Conservation (phyloP, 1,140 invertebrate species). For the Bacillus rossius region DNA sequence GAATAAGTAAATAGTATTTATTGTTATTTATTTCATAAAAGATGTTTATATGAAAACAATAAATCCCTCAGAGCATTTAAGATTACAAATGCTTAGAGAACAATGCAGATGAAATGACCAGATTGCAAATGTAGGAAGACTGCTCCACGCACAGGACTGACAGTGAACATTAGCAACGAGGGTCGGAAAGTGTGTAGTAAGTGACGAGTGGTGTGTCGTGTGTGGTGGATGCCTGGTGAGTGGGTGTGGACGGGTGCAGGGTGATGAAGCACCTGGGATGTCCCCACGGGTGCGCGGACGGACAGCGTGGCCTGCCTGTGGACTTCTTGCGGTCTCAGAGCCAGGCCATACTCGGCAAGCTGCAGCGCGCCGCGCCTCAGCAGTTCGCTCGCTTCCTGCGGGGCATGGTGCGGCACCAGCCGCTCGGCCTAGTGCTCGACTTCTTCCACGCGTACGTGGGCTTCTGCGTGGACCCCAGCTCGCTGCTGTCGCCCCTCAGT, state of each 20-base stretch:
- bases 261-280: slow-evolving; percentile 90
- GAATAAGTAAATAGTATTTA: too few species aligned
- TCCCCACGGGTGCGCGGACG: slow-evolving; percentile 82
- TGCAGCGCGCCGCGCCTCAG: slow-evolving; percentile 60
- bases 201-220: too few species aligned
- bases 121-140: too few species aligned
- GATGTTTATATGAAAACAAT: too few species aligned
- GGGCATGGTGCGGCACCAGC: slow-evolving; percentile 67
- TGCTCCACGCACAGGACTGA: too few species aligned
- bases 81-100: too few species aligned
- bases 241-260: slow-evolving; percentile 49
- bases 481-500: slow-evolving; percentile 79
- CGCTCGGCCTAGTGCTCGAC: slow-evolving; percentile 80
- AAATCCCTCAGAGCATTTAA: too few species aligned
- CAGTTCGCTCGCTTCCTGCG: slow-evolving; percentile 75
- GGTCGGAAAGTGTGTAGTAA: too few species aligned
- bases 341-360: slow-evolving; percentile 71
- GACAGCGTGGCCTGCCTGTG: slow-evolving; percentile 77
- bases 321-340: slow-evolving; percentile 87
- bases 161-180: too few species aligned
- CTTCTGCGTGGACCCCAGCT: slow-evolving; percentile 88
- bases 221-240: too few species aligned
- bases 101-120: too few species aligned
- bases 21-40: too few species aligned
- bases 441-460: slow-evolving; percentile 94